Evolutionary conservation across 2,113 vertebrate species (phyloP).

Genomic region (Mobula birostris): DNA sequence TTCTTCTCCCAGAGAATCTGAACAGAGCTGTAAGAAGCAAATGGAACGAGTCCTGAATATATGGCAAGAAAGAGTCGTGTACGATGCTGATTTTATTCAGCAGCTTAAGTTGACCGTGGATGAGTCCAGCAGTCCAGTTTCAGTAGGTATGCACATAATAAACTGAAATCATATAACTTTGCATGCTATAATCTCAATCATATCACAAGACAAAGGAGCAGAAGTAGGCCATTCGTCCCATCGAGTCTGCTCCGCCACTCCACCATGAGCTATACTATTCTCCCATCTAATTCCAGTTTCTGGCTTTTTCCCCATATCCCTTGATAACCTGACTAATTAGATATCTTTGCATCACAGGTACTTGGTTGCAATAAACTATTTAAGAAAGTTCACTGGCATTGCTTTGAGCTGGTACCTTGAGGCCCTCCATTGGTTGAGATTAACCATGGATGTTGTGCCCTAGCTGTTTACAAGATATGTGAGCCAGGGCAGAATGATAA

Average conservation of each 20-base stretch:
- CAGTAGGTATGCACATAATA: conserved; percentile 21
- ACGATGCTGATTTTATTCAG: conserved; percentile 89
- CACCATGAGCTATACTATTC: too few species aligned
- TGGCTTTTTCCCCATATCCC: too few species aligned
- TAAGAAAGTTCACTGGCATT: background rate
- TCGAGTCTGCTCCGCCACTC: too few species aligned
- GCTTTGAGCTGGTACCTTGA: background rate
- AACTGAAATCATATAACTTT: background rate
- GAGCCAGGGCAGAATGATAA: too few species aligned
- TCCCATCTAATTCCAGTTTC: too few species aligned
- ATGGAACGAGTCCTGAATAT: conserved; percentile 92
- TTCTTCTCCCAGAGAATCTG: conserved; percentile 71
- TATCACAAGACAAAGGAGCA: too few species aligned
- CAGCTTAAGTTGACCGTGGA: conserved; percentile 91
- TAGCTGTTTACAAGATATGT: too few species aligned
- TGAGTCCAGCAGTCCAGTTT: conserved; percentile 82
- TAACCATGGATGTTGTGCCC: too few species aligned
- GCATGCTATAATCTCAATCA: background rate
- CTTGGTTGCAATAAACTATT: background rate
- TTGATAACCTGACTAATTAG: background rate
- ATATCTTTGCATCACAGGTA: background rate
- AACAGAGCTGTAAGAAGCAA: conserved; percentile 85
- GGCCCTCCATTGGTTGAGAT: too few species aligned
- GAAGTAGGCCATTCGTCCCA: too few species aligned
- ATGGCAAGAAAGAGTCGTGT: conserved; percentile 93